A percentile compares a stretch with the other conserved stretches of the same genome.
These are phyloP conservation scores for Atherinosoma microstoma DNA, from an alignment of 2,797 vertebrate genomes.

Conservation along the genomic window DNA sequence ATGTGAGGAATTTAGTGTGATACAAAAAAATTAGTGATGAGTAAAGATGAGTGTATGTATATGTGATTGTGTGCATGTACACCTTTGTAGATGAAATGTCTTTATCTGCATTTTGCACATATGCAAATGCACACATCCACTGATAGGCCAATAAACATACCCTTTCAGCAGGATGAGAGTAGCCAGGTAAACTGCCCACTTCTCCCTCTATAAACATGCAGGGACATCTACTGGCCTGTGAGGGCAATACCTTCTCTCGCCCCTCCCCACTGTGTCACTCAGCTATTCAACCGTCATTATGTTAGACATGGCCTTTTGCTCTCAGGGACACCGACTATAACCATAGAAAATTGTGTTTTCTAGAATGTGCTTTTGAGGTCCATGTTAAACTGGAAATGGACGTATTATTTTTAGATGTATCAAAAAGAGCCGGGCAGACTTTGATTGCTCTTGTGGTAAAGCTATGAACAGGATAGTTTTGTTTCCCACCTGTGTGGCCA, in stretches of 20 bases:
- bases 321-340: slow-evolving; percentile 30
- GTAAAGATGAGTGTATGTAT: background rate
- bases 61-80: background rate
- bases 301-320: slow-evolving; percentile 25
- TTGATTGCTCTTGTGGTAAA: slow-evolving; percentile 18
- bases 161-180: background rate
- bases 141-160: background rate
- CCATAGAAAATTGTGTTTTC: slow-evolving; percentile 35
- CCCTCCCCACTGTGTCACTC: slow-evolving; percentile 35
- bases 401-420: background rate
- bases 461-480: slow-evolving; percentile 5
- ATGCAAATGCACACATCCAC: background rate
- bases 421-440: slow-evolving; percentile 2
- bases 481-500: slow-evolving; percentile 54
- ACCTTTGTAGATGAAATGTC: background rate
- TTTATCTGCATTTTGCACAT: background rate
- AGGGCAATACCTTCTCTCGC: slow-evolving; percentile 68
- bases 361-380: slow-evolving; percentile 20
- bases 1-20: background rate
- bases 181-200: slow-evolving; percentile 58
- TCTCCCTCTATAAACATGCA: slow-evolving; percentile 75
- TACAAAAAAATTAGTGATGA: background rate
- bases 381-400: slow-evolving; percentile 1
- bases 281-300: slow-evolving; percentile 31
- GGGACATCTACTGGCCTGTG: slow-evolving; percentile 81